Conservation (phyloP, 2,888 invertebrate genomes). For the Acanthosoma haemorrhoidale region DNA sequence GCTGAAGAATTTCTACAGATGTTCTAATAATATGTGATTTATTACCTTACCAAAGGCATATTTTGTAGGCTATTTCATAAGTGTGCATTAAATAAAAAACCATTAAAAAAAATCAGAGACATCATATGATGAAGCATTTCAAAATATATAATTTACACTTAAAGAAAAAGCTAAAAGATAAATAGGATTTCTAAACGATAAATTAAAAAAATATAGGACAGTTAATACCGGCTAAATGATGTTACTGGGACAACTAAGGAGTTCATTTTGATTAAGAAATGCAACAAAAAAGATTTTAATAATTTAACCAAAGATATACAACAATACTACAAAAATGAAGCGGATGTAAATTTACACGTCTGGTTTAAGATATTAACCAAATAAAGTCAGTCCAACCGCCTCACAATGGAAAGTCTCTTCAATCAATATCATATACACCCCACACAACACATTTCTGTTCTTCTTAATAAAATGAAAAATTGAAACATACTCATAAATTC, state of each 20-base stretch:
- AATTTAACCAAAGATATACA: constrained; percentile 29
- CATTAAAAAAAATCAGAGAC: background rate
- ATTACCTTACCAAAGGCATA: constrained; percentile 7
- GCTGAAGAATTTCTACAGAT: constrained; percentile 17
- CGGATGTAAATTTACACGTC: constrained; percentile 35
- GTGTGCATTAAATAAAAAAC: background rate
- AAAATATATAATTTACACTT: background rate
- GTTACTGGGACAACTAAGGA: constrained; percentile 10
- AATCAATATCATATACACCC: constrained; percentile 33
- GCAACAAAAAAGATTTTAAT: constrained; percentile 26
- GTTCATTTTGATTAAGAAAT: constrained; percentile 24
- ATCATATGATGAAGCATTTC: constrained; percentile 4
- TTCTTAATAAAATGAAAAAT: constrained; percentile 22
- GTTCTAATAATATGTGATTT: constrained; percentile 21
- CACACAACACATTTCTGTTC: constrained; percentile 34
- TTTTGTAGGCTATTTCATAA: constrained; percentile 13
- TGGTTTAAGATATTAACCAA: constrained; percentile 37
- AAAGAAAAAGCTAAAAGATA: background rate
- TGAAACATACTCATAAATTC: constrained; percentile 17
- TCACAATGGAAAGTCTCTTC: constrained; percentile 30
- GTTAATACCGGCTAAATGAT: background rate
- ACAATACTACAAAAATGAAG: constrained; percentile 31
- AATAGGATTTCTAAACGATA: constrained; percentile 2
- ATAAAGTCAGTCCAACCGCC: constrained; percentile 31
- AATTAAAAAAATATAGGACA: background rate